These are phyloP conservation scores for Zootoca vivipara DNA, from an alignment of 2,113 vertebrate genomes.

Conservation along the genomic window DNA sequence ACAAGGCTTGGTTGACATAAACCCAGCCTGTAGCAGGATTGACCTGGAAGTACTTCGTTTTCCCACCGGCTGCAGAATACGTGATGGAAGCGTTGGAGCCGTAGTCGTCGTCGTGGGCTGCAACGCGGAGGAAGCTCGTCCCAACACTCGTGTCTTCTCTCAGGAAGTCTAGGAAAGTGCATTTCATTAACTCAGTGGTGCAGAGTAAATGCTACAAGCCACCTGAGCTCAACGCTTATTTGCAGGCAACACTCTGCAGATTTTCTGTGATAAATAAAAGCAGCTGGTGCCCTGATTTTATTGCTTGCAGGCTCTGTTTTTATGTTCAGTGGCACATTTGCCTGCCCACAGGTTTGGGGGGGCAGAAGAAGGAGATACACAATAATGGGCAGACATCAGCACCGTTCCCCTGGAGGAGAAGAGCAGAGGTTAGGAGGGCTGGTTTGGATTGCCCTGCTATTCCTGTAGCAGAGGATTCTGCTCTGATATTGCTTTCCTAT, in stretches of 20 bases:
- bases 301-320: too few relatives aligned
- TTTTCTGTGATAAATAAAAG: too few relatives aligned
- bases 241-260: neutral
- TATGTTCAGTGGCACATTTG: too few relatives aligned
- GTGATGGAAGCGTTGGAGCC: slow-evolving; percentile 83
- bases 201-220: neutral
- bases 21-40: slow-evolving; percentile 88
- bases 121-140: slow-evolving; percentile 87
- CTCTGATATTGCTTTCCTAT: too few relatives aligned
- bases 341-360: too few relatives aligned
- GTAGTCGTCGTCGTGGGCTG: slow-evolving; percentile 86
- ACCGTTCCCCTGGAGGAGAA: too few relatives aligned
- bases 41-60: slow-evolving; percentile 84
- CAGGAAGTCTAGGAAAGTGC: slow-evolving; percentile 80
- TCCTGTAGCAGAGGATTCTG: too few relatives aligned
- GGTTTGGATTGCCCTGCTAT: too few relatives aligned
- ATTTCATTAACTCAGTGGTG: slow-evolving; percentile 26
- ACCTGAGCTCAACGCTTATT: neutral
- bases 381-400: too few relatives aligned
- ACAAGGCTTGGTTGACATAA: slow-evolving; percentile 86
- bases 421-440: too few relatives aligned
- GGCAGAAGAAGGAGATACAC: too few relatives aligned
- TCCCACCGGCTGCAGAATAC: slow-evolving; percentile 81
- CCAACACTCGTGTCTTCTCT: slow-evolving; percentile 87
- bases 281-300: too few relatives aligned